Conservation (phyloP, 2,797 vertebrate species). For the Darevskia mixta region DNA sequence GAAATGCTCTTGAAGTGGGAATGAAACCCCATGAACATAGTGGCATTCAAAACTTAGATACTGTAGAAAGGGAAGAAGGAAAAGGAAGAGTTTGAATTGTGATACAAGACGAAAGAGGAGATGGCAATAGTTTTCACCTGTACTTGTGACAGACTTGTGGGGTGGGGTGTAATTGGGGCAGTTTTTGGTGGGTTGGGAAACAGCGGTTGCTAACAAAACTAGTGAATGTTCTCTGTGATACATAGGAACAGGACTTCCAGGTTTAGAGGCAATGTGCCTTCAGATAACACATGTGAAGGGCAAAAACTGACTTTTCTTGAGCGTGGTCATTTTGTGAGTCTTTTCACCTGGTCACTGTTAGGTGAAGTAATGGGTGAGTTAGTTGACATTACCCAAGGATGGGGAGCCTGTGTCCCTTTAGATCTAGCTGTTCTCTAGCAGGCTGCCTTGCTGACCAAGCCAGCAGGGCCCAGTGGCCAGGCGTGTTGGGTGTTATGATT, state of each 20-base stretch:
- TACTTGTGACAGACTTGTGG: neutral
- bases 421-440: too few relatives aligned
- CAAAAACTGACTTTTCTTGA: neutral
- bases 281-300: neutral
- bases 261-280: neutral
- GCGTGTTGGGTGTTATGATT: too few relatives aligned
- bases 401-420: neutral
- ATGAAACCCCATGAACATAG: neutral
- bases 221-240: neutral
- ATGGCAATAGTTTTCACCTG: too few relatives aligned
- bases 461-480: too few relatives aligned
- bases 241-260: neutral
- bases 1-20: neutral
- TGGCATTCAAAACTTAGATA: neutral
- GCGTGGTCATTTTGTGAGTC: neutral
- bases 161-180: too few relatives aligned
- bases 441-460: too few relatives aligned
- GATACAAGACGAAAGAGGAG: neutral
- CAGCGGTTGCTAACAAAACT: neutral
- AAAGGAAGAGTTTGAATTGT: neutral
- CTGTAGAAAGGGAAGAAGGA: neutral
- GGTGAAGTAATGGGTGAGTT: neutral
- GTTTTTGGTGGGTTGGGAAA: neutral
- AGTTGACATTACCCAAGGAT: neutral
- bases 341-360: neutral